Evolutionary conservation across 2,888 invertebrate genomes (phyloP).

Genomic region (Eristalinus sepulchralis): DNA sequence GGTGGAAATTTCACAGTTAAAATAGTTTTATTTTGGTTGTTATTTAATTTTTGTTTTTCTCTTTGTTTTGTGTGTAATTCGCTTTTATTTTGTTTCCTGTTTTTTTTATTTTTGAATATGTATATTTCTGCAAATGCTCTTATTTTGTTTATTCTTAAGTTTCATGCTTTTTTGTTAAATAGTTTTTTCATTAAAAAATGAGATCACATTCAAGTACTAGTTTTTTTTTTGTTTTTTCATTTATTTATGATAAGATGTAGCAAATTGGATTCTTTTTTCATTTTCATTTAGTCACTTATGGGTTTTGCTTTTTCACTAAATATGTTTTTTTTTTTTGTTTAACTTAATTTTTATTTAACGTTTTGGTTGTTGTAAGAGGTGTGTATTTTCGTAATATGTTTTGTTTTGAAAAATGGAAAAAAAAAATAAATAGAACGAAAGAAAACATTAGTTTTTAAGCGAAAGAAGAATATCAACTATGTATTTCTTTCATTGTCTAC

Average conservation of each 20-base stretch:
- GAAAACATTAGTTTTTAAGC: not conserved
- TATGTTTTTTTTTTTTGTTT: slow-evolving; percentile 12
- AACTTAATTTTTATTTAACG: slow-evolving; percentile 18
- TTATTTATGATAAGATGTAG: slow-evolving; percentile 53
- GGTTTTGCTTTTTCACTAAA: slow-evolving; percentile 25
- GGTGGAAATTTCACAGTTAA: slow-evolving; percentile 71
- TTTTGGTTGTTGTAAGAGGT: slow-evolving; percentile 27
- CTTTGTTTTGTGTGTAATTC: slow-evolving; percentile 2
- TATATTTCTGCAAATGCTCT: slow-evolving; percentile 43
- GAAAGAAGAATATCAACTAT: not conserved
- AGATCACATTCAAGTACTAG: slow-evolving; percentile 72
- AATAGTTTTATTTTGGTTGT: slow-evolving; percentile 67
- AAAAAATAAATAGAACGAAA: slow-evolving; percentile 2
- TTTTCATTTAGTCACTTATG: slow-evolving; percentile 5
- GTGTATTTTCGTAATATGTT: slow-evolving; percentile 18
- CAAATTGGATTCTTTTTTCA: slow-evolving; percentile 54
- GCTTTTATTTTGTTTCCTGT: slow-evolving; percentile 18
- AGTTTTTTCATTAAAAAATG: slow-evolving; percentile 71
- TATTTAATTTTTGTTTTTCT: slow-evolving; percentile 12
- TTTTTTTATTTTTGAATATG: too few relatives aligned
- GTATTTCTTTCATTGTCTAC: slow-evolving; percentile 52
- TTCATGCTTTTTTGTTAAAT: slow-evolving; percentile 64
- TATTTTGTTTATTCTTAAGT: slow-evolving; percentile 11
- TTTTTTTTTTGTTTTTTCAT: slow-evolving; percentile 38
- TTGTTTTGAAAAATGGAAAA: slow-evolving; percentile 14